These are phyloP conservation scores for Selene dorsalis DNA, from an alignment of 2,797 vertebrate species.

Conservation along the genomic window DNA sequence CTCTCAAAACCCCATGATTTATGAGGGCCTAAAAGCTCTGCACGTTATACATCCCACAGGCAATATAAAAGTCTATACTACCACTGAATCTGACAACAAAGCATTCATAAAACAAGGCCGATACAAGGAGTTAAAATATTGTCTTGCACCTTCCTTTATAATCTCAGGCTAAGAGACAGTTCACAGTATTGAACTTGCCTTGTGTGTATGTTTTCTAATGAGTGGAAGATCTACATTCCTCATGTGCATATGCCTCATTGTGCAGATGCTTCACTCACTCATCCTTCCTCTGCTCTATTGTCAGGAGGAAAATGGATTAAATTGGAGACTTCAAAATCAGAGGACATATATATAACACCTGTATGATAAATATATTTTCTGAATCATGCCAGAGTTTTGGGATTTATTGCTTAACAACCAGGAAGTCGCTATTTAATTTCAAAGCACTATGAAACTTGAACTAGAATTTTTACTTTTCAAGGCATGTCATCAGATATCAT, in stretches of 20 bases:
- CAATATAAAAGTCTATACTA: constrained; percentile 61
- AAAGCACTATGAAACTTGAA: not conserved
- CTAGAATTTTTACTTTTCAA: not conserved
- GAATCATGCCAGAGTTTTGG: not conserved
- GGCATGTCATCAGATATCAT: not conserved
- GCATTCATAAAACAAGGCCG: constrained; percentile 64
- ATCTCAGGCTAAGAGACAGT: constrained; percentile 20
- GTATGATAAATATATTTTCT: constrained; percentile 1
- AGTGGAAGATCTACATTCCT: constrained; percentile 78
- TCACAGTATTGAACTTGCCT: constrained; percentile 42
- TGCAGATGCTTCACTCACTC: constrained; percentile 63
- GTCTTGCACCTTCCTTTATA: constrained; percentile 22
- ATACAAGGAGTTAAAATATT: constrained; percentile 52
- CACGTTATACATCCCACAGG: constrained; percentile 68
- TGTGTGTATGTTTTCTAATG: constrained; percentile 60
- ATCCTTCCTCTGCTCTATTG: constrained; percentile 38
- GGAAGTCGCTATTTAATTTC: not conserved
- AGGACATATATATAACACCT: not conserved
- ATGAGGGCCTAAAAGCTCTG: constrained; percentile 59
- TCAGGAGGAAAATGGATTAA: constrained; percentile 32
- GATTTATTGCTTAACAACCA: not conserved
- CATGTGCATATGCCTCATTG: constrained; percentile 76
- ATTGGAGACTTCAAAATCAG: constrained; percentile 5
- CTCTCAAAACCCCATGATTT: constrained; percentile 73
- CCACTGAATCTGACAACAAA: constrained; percentile 64